Evolutionary conservation across 2,888 invertebrate genomes (phyloP).

Genomic region (Tryphoninae sp.): DNA sequence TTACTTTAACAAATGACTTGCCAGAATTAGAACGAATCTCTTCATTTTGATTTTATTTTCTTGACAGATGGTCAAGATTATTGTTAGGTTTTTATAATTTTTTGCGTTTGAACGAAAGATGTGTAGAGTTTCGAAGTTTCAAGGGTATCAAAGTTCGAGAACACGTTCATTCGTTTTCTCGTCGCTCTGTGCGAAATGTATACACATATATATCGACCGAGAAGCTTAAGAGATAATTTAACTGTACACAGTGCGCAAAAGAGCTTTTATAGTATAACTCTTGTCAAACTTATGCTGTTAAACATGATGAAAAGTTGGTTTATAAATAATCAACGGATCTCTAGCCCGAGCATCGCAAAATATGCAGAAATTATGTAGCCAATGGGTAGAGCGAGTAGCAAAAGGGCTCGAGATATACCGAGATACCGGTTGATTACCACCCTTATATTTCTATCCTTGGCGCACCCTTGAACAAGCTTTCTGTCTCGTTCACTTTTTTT

Average conservation of each 20-base stretch:
- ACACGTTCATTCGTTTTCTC: no score
- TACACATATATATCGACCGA: no score
- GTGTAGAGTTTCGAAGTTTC: no score
- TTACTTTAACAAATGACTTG: no score
- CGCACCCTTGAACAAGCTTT: not conserved
- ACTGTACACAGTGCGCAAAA: not conserved
- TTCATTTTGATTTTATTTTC: no score
- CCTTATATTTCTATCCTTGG: slow-evolving; percentile 25
- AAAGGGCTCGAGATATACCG: not conserved
- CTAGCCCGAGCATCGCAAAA: not conserved
- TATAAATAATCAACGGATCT: slow-evolving; percentile 18
- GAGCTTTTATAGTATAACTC: not conserved
- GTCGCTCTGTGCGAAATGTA: no score
- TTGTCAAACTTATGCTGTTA: slow-evolving; percentile 37
- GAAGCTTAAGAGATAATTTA: no score
- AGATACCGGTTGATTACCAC: slow-evolving; percentile 26
- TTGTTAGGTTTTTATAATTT: no score
- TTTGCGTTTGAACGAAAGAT: no score
- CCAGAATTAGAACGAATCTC: no score
- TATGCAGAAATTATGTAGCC: slow-evolving; percentile 9
- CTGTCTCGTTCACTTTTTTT: not conserved
- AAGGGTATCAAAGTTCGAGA: no score
- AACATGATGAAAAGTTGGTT: slow-evolving; percentile 43
- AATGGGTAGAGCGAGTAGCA: not conserved
- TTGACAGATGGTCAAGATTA: no score